Evolutionary conservation across 1,140 invertebrate genomes (phyloP), one percentile per base, ranked within the genome.

Genomic region (Charaxes varanes): DNA sequence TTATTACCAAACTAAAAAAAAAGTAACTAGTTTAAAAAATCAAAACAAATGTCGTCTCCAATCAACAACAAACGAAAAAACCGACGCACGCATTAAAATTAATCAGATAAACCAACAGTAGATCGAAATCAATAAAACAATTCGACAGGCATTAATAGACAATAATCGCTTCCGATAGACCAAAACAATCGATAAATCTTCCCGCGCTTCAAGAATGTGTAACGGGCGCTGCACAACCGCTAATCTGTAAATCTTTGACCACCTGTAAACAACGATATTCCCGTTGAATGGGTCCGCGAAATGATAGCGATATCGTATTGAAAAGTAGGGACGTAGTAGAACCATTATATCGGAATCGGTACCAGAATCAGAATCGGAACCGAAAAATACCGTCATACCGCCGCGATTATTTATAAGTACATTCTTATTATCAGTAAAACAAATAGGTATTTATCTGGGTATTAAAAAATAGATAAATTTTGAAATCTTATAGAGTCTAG

Each of bases 231-330:
- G 16, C 43, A 21, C 13, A 24, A 32, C 33, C 35, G 35, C 35
- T 44, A 49, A 57, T 60, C 51, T 55, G 40, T 61, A 54, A n/a
- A 68, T 63, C 62, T 59, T 27, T 31, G 47, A 37, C 40, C 60
- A 62, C 41, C 48, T 54, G 57, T 60, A 62, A 65, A 54, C 53
- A 51, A 46, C 44, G 49, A 53, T 37, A 11, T 16, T 27, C 24
- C 13, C 8, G 28, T 27, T 17, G 69, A 77, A 78, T 76, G 66
- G 64, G 64, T 61, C 58, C 55, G 58, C 53, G 38, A 53, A 41
- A 50, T 32, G 43, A 56, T 68, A 68, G 73, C 71, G 73, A 73
- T 71, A 76, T 70, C 72, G 66, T 73, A 63, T 61, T 63, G 44
- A 61, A 58, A 67, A 67, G n/a, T n/a, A n/a, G n/a, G n/a, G n/a